These are phyloP conservation scores for Callosobruchus maculatus DNA, from an alignment of 2,888 invertebrate species.

Conservation along the genomic window DNA sequence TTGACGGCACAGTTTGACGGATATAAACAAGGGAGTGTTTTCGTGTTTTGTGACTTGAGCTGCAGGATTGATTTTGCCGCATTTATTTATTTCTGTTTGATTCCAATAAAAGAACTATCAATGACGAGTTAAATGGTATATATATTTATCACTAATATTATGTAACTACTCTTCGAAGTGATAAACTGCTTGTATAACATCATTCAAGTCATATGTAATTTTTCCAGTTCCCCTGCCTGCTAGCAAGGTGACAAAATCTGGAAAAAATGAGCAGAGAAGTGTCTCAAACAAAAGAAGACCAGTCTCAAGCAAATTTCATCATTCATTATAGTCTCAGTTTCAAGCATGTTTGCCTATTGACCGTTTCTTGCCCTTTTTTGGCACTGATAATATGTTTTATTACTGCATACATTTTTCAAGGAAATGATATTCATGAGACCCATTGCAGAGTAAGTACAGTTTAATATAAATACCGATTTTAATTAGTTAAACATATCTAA, in stretches of 20 bases:
- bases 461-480: neutral
- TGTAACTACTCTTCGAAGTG: neutral
- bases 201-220: neutral
- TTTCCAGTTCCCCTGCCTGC: neutral
- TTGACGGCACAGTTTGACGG: too few relatives aligned
- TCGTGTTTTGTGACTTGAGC: too few relatives aligned
- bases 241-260: neutral
- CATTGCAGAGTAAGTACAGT: conserved; percentile 78
- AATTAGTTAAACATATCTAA: too few relatives aligned
- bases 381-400: conserved; percentile 84
- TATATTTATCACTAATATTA: neutral
- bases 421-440: conserved; percentile 91
- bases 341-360: conserved; percentile 75
- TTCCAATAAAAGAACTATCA: neutral
- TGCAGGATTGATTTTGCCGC: too few relatives aligned
- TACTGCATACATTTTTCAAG: conserved; percentile 86
- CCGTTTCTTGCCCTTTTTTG: conserved; percentile 80
- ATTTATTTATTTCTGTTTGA: neutral
- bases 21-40: too few relatives aligned
- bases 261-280: conserved; percentile 11
- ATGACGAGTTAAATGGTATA: neutral
- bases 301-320: conserved; percentile 42
- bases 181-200: neutral
- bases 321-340: conserved; percentile 72
- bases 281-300: conserved; percentile 13